Evolutionary conservation across 2,113 vertebrate species (phyloP).

Genomic region (Syrrhaptes paradoxus): DNA sequence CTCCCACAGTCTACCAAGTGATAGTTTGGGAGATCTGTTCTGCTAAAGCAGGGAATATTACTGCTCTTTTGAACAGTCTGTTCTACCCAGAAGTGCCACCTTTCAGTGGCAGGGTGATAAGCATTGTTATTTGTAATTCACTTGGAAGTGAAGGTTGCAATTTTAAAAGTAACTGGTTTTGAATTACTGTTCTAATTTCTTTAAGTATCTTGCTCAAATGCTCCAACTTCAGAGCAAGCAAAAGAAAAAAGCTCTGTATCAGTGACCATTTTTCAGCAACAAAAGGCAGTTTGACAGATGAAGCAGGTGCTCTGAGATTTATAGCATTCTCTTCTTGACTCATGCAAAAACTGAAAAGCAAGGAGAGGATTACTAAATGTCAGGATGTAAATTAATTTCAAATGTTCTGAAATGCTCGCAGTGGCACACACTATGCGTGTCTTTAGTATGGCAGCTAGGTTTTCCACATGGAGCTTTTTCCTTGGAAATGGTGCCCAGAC

Average conservation of each 20-base stretch:
- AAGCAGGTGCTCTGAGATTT: background rate
- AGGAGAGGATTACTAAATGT: background rate
- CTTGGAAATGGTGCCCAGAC: background rate
- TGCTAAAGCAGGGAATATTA: background rate
- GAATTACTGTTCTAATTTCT: background rate
- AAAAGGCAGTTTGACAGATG: background rate
- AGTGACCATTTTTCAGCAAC: background rate
- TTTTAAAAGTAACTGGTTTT: background rate
- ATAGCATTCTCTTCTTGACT: background rate
- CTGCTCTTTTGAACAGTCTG: background rate
- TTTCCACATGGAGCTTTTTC: background rate
- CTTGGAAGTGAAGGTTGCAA: background rate
- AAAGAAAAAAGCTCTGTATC: background rate
- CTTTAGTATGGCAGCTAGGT: background rate
- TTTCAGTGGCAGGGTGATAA: background rate
- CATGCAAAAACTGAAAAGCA: background rate
- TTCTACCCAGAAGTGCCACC: background rate
- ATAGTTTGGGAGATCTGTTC: background rate
- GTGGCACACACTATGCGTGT: rapidly evolving
- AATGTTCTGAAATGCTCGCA: background rate
- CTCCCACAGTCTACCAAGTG: background rate
- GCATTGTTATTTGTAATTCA: background rate
- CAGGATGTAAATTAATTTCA: background rate
- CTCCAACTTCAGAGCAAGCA: background rate
- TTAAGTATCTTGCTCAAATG: background rate